phyloP scores from a whole-genome alignment of 2,888 invertebrate genomes.

The Eumerus sabulonum region DNA sequence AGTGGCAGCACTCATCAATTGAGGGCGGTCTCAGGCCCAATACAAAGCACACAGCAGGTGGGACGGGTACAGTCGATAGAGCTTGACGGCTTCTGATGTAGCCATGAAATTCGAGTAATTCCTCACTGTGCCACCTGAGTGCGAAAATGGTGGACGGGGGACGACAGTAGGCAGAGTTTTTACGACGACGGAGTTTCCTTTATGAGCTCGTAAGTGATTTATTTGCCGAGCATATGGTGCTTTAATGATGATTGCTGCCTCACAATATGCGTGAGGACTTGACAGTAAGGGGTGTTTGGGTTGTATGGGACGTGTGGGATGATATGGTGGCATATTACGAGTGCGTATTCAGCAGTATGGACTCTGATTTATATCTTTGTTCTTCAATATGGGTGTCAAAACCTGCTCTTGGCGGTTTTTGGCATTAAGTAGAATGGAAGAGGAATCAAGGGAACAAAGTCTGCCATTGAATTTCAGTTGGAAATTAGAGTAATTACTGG shows the following conservation, averaged over 20 bases:
- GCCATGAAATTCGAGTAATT: slow-evolving; percentile 26
- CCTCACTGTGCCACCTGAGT: slow-evolving; percentile 1
- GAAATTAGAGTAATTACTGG: too few species aligned
- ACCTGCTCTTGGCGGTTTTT: too few species aligned
- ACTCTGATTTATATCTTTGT: too few species aligned
- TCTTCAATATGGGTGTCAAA: too few species aligned
- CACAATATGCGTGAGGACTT: too few species aligned
- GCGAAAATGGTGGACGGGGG: background rate
- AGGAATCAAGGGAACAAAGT: too few species aligned
- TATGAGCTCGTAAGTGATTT: slow-evolving; percentile 58
- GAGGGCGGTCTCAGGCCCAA: slow-evolving; percentile 1
- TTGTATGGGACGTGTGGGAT: too few species aligned
- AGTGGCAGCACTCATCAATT: slow-evolving; percentile 58
- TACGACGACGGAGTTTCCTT: slow-evolving; percentile 28
- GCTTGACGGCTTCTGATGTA: slow-evolving; percentile 14
- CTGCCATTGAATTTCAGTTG: too few species aligned
- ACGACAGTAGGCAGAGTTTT: slow-evolving; percentile 15
- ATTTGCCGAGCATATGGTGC: slow-evolving; percentile 58
- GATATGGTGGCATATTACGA: too few species aligned
- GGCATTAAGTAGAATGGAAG: too few species aligned
- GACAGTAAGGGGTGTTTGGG: background rate
- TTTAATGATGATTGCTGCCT: slow-evolving; percentile 47
- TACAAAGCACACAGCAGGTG: slow-evolving; percentile 13
- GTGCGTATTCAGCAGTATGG: too few species aligned
- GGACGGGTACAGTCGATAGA: slow-evolving; percentile 9